Conservation (phyloP, 2,797 vertebrate genomes). For the Coluber constrictor region DNA sequence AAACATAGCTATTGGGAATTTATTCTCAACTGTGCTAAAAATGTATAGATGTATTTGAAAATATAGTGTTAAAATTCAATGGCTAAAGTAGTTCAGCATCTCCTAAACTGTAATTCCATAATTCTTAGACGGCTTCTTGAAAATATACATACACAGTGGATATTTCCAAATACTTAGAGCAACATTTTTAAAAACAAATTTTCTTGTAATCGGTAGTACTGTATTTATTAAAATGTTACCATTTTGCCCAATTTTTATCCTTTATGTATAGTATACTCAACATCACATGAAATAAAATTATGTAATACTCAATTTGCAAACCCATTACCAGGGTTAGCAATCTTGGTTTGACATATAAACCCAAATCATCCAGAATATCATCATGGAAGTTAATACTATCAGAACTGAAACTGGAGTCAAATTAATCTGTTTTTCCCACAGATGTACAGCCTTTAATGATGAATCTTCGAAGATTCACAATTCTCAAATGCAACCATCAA, state of each 20-base stretch:
- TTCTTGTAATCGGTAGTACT: constrained; percentile 71
- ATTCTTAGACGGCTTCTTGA: constrained; percentile 69
- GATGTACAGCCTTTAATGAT: constrained; percentile 50
- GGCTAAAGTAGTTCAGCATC: constrained; percentile 48
- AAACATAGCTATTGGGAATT: constrained; percentile 75
- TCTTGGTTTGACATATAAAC: constrained; percentile 65
- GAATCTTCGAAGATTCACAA: constrained; percentile 62
- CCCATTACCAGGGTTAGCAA: constrained; percentile 68
- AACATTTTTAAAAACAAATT: constrained; percentile 70
- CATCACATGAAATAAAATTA: constrained; percentile 62
- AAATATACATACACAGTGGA: constrained; percentile 72
- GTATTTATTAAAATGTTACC: constrained; percentile 62
- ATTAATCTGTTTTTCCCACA: constrained; percentile 32
- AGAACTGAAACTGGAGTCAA: constrained; percentile 20
- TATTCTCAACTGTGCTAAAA: constrained; percentile 75
- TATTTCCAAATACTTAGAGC: constrained; percentile 72
- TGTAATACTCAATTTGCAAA: constrained; percentile 58
- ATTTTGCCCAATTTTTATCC: constrained; percentile 67
- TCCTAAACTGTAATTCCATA: constrained; percentile 69
- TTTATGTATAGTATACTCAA: constrained; percentile 67
- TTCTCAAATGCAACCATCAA: constrained; percentile 56
- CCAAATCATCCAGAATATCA: constrained; percentile 56
- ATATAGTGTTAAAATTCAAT: constrained; percentile 49
- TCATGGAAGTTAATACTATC: background rate
- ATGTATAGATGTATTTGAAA: constrained; percentile 69